Percentiles rank a stretch among this genome's conserved stretches.
Conservation (phyloP, 1,140 invertebrate genomes). For the Choristoneura fumiferana region DNA sequence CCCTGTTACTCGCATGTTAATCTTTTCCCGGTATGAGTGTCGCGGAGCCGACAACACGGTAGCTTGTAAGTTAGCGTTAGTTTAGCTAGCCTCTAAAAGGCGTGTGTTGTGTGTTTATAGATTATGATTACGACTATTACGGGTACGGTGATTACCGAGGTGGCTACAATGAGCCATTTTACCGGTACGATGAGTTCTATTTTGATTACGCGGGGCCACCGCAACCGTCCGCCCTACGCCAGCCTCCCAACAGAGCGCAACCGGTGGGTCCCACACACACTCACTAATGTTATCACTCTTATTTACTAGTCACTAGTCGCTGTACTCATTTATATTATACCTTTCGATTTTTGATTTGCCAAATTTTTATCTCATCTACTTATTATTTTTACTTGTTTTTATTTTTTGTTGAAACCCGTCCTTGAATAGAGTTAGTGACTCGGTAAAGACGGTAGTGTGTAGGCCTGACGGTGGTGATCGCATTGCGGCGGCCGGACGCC, state of each 20-base stretch:
- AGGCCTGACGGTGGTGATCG: constrained; percentile 73
- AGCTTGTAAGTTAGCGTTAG: constrained; percentile 76
- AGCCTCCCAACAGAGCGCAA: constrained; percentile 82
- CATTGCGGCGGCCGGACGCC: constrained; percentile 37
- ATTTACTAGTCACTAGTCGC: constrained; percentile 77
- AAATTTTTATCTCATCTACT: constrained; percentile 64
- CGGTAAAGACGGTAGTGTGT: constrained; percentile 76
- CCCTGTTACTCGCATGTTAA: constrained; percentile 34
- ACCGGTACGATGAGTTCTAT: constrained; percentile 97
- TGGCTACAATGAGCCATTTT: constrained; percentile 96
- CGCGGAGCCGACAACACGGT: constrained; percentile 48
- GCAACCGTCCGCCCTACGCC: constrained; percentile 86
- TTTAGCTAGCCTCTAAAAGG: constrained; percentile 81
- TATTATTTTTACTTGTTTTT: constrained; percentile 47
- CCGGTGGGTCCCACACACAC: constrained; percentile 85
- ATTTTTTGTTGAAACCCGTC: constrained; percentile 68
- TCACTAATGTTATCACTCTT: constrained; percentile 82
- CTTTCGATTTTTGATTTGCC: constrained; percentile 71
- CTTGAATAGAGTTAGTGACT: constrained; percentile 75
- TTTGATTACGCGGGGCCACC: constrained; percentile 90
- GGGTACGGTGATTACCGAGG: constrained; percentile 96
- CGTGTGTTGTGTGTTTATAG: constrained; percentile 92
- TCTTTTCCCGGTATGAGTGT: constrained; percentile 45
- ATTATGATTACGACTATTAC: constrained; percentile 98
- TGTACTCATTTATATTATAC: constrained; percentile 66